Evolutionary conservation across 2,797 vertebrate genomes (phyloP).

Genomic region (Anomalospiza imberbis): DNA sequence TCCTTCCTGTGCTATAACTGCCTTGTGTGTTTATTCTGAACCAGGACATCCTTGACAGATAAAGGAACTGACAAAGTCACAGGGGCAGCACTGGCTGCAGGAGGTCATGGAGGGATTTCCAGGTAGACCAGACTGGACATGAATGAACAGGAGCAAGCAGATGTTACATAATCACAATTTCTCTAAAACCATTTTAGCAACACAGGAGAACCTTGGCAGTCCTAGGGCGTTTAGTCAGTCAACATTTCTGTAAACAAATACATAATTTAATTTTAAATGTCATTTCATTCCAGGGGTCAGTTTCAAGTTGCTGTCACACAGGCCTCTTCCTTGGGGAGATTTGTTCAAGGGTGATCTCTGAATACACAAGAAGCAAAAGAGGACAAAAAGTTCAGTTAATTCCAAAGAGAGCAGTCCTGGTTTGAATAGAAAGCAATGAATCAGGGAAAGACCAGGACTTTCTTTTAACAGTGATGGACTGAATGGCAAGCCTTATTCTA

Average conservation of each 20-base stretch:
- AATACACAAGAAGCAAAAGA: background rate
- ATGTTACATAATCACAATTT: background rate
- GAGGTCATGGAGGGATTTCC: background rate
- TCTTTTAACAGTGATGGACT: background rate
- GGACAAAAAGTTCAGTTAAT: background rate
- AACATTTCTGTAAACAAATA: constrained; percentile 12
- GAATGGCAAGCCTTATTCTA: background rate
- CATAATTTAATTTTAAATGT: constrained; percentile 27
- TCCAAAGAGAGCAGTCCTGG: background rate
- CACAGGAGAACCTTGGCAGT: background rate
- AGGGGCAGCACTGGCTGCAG: constrained; percentile 30
- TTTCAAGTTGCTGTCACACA: background rate
- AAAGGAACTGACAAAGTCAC: background rate
- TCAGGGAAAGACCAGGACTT: background rate
- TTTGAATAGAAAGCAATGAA: background rate
- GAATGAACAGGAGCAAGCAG: constrained; percentile 7
- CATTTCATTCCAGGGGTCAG: background rate
- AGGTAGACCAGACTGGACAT: background rate
- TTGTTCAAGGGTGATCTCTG: background rate
- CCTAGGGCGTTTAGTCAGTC: constrained; percentile 31
- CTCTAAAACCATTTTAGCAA: background rate
- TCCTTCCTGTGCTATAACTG: constrained; percentile 3
- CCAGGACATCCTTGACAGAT: background rate
- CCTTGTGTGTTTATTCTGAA: background rate
- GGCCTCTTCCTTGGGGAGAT: background rate